Base-by-base conservation (phyloP, 2,797 vertebrate species). In the Sebastes hopkinsi region DNA sequence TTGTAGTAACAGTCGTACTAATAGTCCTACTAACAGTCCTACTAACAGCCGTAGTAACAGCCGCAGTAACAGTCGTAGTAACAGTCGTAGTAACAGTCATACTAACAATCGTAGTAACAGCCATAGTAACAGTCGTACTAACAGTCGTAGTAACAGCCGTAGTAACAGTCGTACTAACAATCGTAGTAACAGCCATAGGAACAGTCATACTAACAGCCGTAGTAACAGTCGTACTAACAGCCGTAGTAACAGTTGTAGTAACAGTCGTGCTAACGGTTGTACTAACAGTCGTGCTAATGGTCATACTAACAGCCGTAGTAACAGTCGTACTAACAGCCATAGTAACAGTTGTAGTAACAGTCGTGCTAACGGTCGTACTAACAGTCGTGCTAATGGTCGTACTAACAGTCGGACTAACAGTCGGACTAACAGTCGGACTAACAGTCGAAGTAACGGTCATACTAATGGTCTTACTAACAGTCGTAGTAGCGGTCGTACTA, bases 71-170 rank as follows among this genome's bases (percentile, higher is more conserved):
- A 2, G 6, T 7, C 29, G 6, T 29, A 29, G 0, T 29, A 29
- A 29, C 29, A 29, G 29, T 1, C 29, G 0, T 6, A 7, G 0
- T 30, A 30, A 7, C 6, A 2, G 4, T 5, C 27, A 1, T 27
- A 27, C 4, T 27, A 27, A 27, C 1, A 27, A 2, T 0, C 6
- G 0, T 30, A 30, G 0, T 30, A 30, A 1, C 29, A 2, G 2
- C 0, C 6, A 6, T 30, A 30, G 0, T 30, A 30, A 7, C 29
- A 7, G 29, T 0, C 29, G 2, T 30, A 7, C 0, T 29, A 30
- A 30, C 6, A 7, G 6, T 7, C 6, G 1, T 27, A 27, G 0
- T 27, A 27, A 27, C 27, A 27, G 4, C 1, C 25, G 1, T 4
- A 27, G 0, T 27, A 27, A 27, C 3, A 27, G 27, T 1, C 27